Evolutionary conservation across 2,113 vertebrate genomes (phyloP).

Genomic region (Trematomus loennbergii): DNA sequence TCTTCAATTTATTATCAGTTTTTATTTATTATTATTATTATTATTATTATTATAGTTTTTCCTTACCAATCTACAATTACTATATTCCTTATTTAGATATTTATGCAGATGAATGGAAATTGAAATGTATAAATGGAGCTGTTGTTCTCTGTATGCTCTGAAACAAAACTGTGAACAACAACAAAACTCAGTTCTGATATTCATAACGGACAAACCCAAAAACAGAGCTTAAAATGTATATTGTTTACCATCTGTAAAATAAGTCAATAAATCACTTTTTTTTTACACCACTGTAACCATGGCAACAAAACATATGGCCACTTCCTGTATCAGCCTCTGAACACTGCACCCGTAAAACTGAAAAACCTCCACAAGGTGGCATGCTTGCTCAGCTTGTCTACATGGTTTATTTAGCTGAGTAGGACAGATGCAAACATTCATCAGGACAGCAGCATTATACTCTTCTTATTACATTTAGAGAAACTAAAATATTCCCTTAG

Average conservation of each 20-base stretch:
- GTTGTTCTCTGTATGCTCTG: no score
- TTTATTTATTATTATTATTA: no score
- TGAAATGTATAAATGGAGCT: no score
- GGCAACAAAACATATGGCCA: neutral
- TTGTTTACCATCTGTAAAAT: neutral
- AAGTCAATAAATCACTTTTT: neutral
- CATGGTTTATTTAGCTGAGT: neutral
- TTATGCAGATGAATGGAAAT: no score
- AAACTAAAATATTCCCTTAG: neutral
- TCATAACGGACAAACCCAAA: neutral
- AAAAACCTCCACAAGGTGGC: slow-evolving; percentile 66
- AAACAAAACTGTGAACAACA: no score
- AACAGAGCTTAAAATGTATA: neutral
- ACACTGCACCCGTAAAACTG: slow-evolving; percentile 9
- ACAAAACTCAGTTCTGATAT: neutral
- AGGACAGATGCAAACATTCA: neutral
- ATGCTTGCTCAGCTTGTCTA: neutral
- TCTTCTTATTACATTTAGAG: neutral
- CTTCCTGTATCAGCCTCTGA: neutral
- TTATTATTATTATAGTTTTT: no score
- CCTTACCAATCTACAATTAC: no score
- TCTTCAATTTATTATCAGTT: no score
- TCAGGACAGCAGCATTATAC: no score
- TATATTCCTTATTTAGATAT: no score
- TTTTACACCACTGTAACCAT: slow-evolving; percentile 1